phyloP scores from a whole-genome alignment of 64 coral and sea anemone species.

The Actinia tenebrosa region DNA sequence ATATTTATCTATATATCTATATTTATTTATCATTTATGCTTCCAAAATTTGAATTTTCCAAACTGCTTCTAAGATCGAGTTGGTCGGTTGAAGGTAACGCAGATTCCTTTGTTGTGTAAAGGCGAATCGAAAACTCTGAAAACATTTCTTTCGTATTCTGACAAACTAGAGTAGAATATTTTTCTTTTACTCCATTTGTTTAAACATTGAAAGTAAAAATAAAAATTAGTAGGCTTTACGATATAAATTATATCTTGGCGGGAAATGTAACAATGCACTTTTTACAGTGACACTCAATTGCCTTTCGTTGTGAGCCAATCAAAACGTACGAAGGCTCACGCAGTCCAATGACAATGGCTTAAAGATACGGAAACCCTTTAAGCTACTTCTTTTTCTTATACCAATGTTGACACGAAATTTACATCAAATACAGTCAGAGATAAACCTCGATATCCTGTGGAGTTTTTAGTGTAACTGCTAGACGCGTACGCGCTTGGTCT shows the following conservation, averaged over 20 bases:
- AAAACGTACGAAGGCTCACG: not conserved
- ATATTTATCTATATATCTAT: too few species aligned
- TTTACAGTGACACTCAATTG: not conserved
- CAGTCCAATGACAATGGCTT: not conserved
- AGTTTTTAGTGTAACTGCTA: not conserved
- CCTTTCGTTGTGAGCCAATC: not conserved
- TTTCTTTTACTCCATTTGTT: too few species aligned
- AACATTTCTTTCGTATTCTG: too few species aligned
- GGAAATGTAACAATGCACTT: not conserved
- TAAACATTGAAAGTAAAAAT: too few species aligned
- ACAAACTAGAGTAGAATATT: too few species aligned
- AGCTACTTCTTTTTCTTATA: not conserved
- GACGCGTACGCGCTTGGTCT: not conserved
- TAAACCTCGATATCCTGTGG: not conserved
- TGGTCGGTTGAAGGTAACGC: too few species aligned
- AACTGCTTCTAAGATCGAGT: too few species aligned
- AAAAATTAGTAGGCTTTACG: too few species aligned
- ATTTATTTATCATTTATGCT: too few species aligned
- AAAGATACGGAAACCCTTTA: not conserved
- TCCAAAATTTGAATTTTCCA: too few species aligned
- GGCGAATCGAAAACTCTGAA: too few species aligned
- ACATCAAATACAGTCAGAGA: not conserved
- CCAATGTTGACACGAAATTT: not conserved
- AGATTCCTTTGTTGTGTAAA: too few species aligned
- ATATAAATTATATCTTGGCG: not conserved